Evolutionary conservation across 2,113 vertebrate species (phyloP).

Genomic region (Cynocephalus volans): DNA sequence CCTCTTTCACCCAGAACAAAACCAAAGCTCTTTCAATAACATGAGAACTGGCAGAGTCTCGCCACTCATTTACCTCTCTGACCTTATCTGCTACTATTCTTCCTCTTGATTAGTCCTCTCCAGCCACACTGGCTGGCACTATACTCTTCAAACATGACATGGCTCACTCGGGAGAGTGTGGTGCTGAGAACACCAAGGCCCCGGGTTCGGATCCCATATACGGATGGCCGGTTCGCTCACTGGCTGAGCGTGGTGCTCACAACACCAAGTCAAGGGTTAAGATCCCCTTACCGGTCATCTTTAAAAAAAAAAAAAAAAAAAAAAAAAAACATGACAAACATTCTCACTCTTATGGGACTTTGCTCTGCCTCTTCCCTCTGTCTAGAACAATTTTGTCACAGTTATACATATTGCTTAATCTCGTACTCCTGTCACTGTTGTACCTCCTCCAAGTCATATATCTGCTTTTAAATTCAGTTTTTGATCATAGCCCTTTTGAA

Average conservation of each 20-base stretch:
- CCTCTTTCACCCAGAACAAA: neutral
- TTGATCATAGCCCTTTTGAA: neutral
- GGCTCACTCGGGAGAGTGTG: too few species aligned
- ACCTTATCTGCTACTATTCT: neutral
- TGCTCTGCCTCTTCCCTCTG: neutral
- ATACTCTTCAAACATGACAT: neutral
- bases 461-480: neutral
- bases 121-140: neutral
- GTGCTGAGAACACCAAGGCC: too few species aligned
- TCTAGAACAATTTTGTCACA: neutral
- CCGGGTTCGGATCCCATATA: too few species aligned
- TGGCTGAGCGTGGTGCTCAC: too few species aligned
- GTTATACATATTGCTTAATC: neutral
- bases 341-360: neutral
- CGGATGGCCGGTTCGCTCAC: too few species aligned
- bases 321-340: neutral
- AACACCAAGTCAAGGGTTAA: too few species aligned
- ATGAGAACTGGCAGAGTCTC: neutral
- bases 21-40: neutral
- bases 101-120: neutral
- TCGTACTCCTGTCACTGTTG: fast-evolving
- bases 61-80: neutral
- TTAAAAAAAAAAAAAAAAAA: too few species aligned
- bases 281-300: too few species aligned
- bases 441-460: neutral